Conservation (phyloP, 1,140 invertebrate species). For the Argopecten irradians region DNA sequence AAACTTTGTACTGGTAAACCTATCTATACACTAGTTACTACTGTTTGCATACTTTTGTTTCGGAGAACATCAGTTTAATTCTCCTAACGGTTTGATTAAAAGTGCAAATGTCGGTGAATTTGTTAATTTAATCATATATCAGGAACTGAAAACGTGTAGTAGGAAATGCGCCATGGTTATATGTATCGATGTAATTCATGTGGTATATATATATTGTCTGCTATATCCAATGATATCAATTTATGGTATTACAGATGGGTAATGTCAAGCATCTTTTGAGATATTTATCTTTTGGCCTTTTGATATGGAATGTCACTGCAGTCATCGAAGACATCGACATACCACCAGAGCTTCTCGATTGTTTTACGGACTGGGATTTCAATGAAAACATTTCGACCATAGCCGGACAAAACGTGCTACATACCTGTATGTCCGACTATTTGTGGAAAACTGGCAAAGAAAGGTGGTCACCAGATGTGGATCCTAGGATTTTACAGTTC, state of each 20-base stretch:
- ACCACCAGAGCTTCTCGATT: background rate
- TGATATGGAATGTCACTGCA: background rate
- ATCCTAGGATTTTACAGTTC: background rate
- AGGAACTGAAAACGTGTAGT: too few species aligned
- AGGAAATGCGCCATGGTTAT: too few species aligned
- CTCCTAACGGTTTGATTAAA: too few species aligned
- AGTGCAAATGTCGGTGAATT: too few species aligned
- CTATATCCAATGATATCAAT: too few species aligned
- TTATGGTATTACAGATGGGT: background rate
- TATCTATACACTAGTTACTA: too few species aligned
- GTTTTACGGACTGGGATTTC: background rate
- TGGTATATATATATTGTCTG: too few species aligned
- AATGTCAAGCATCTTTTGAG: background rate
- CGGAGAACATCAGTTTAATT: too few species aligned
- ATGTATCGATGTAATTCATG: too few species aligned
- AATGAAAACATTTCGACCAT: background rate
- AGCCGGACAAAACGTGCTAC: background rate
- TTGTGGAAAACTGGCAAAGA: background rate
- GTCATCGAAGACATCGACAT: background rate
- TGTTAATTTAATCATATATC: too few species aligned
- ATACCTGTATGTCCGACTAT: background rate
- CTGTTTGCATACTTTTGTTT: too few species aligned
- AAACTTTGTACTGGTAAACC: too few species aligned
- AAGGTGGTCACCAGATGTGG: background rate
- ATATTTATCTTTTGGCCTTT: background rate